Base-by-base conservation (phyloP, 2,113 vertebrate genomes). In the Oreamnos americanus region DNA sequence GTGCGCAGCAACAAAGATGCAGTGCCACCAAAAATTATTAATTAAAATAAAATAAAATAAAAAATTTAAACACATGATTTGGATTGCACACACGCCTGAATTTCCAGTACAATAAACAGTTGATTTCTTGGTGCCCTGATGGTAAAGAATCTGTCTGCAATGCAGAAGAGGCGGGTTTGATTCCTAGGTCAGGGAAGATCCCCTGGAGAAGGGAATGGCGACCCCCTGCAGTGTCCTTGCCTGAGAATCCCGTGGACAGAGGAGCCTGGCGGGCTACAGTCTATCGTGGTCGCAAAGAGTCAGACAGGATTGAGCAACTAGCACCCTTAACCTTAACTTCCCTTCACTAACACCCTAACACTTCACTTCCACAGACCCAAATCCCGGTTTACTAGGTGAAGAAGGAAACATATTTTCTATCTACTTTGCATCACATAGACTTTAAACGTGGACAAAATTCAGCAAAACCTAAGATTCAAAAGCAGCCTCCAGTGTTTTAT, bases 241-340 rank as follows among this genome's bases (percentile, higher is more conserved):
- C 19, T 36, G 5, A 71, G 67, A 23, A 71, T 71, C 67, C n/a
- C 2, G 3, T 23, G 19, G 67, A 39, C 17, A 36, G 67, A 71
- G n/a, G n/a, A 39, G 19, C 5, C 67, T 71, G 67, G n/a, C 0
- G 1, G 10, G 19, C 67, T 71, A 71, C 67, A 39, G 10, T 12
- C n/a, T 19, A 6, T 6, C n/a, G n/a, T 2, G 5, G 19, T 23
- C 0, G 0, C 19, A 71, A 71, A 71, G 19, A 71, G n/a, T 71
- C 67, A 71, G 19, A 71, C n/a, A 71, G 67, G n/a, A 39, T 1
- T 71, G 67, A 39, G n/a, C 4, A 5, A 23, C 17, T 0, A 21
- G 23, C 19, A 36, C 19, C 19, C 5, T 23, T 71, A 11, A 43
- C 43, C 4, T 36, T 36, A 17, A 67, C 33, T 23, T 39, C n/a